Conservation (phyloP, 2,888 invertebrate genomes). For the Villa cingulata region DNA sequence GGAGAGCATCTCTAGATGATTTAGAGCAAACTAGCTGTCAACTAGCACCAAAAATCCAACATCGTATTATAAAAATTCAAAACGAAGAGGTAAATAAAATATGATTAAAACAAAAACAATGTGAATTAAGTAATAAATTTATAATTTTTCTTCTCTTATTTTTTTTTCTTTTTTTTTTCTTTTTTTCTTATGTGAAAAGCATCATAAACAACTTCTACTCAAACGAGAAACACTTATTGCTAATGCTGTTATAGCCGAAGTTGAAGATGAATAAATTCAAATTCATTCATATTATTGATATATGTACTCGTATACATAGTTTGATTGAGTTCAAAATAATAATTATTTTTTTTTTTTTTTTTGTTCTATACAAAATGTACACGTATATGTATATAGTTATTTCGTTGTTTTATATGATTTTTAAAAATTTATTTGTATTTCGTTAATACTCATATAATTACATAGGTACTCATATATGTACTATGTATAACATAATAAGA, state of each 20-base stretch:
- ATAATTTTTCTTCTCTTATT: too few species aligned
- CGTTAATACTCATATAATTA: too few species aligned
- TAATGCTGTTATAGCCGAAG: constrained; percentile 57
- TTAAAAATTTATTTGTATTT: too few species aligned
- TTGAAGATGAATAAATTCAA: constrained; percentile 43
- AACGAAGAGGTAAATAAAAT: constrained; percentile 50
- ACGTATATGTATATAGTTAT: too few species aligned
- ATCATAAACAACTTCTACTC: constrained; percentile 29
- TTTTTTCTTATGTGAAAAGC: constrained; percentile 14
- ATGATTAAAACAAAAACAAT: background rate
- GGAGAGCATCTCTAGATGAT: constrained; percentile 65
- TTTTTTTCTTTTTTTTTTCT: constrained; percentile 1
- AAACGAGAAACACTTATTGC: constrained; percentile 41
- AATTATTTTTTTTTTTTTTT: too few species aligned
- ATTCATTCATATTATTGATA: too few species aligned
- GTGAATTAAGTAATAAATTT: too few species aligned
- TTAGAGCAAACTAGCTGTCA: constrained; percentile 70
- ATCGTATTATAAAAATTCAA: constrained; percentile 61
- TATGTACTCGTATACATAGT: background rate
- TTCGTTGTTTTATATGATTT: too few species aligned
- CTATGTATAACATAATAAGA: too few species aligned
- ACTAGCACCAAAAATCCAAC: constrained; percentile 66
- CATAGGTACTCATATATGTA: too few species aligned
- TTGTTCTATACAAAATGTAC: too few species aligned
- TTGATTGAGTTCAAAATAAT: too few species aligned